These are phyloP conservation scores for Amblyjoppa fuscipennis DNA, from an alignment of 2,888 invertebrate genomes.

Conservation along the genomic window DNA sequence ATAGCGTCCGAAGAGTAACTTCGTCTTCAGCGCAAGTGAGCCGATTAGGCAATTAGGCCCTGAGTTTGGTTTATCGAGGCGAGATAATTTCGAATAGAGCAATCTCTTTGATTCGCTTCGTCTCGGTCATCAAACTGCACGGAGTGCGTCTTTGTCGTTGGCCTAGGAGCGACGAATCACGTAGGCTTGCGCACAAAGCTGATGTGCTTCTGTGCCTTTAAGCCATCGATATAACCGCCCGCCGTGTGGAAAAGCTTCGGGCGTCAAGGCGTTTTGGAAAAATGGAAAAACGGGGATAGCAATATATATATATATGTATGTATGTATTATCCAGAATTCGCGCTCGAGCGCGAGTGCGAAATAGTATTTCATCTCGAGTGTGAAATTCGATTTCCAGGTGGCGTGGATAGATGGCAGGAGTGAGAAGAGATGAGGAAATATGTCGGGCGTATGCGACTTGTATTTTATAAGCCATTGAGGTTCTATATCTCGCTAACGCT, in stretches of 20 bases:
- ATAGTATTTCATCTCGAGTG: slow-evolving; percentile 46
- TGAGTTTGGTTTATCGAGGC: not conserved
- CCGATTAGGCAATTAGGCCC: not conserved
- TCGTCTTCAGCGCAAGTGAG: too few relatives aligned
- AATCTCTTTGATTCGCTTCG: not conserved
- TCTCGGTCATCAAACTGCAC: slow-evolving; percentile 1
- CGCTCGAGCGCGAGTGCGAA: not conserved
- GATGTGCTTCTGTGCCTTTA: not conserved
- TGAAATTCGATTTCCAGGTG: slow-evolving; percentile 61
- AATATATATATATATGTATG: not conserved
- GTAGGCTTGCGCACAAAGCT: not conserved
- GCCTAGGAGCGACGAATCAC: not conserved
- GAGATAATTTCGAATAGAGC: slow-evolving; percentile 8
- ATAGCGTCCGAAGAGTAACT: too few relatives aligned
- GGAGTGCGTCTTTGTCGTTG: slow-evolving; percentile 1
- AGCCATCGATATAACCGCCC: not conserved
- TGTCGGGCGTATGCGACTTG: not conserved
- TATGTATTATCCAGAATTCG: not conserved
- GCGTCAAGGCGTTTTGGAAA: slow-evolving; percentile 11
- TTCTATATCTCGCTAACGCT: not conserved
- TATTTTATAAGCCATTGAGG: not conserved
- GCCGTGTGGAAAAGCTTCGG: slow-evolving; percentile 21
- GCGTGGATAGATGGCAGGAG: slow-evolving; percentile 27
- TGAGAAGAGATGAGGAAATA: slow-evolving; percentile 24
- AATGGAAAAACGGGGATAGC: not conserved